phyloP scores from a whole-genome alignment of 2,797 vertebrate species.

The Crenichthys baileyi region DNA sequence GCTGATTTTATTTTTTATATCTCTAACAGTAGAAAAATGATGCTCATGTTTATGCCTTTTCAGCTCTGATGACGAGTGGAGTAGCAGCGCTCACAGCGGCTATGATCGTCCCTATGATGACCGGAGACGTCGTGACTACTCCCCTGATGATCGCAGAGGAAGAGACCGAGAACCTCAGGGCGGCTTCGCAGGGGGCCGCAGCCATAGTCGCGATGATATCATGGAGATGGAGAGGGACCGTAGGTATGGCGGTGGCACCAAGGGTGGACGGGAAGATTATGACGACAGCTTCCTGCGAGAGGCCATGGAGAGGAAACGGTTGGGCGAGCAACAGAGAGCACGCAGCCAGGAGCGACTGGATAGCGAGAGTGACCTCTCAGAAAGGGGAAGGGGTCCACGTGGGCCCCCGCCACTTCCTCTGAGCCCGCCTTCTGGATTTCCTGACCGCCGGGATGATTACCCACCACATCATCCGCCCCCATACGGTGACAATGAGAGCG shows the following conservation, averaged over 20 bases:
- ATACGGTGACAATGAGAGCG: slow-evolving; percentile 84
- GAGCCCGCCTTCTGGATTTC: slow-evolving; percentile 69
- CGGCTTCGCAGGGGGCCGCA: slow-evolving; percentile 75
- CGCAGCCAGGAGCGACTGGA: slow-evolving; percentile 81
- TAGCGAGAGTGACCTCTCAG: slow-evolving; percentile 72
- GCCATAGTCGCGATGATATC: slow-evolving; percentile 88
- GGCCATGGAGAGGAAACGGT: slow-evolving; percentile 85
- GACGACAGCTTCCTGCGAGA: slow-evolving; percentile 86
- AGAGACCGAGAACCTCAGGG: slow-evolving; percentile 51
- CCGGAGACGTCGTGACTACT: slow-evolving; percentile 72
- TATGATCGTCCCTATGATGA: slow-evolving; percentile 65
- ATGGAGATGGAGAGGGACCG: slow-evolving; percentile 77
- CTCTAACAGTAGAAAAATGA: too few relatives aligned
- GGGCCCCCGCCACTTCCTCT: slow-evolving; percentile 80
- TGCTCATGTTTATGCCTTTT: slow-evolving; percentile 10
- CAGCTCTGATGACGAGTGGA: slow-evolving; percentile 82
- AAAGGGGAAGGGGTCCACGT: slow-evolving; percentile 66
- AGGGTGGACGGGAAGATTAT: slow-evolving; percentile 70
- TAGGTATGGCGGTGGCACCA: slow-evolving; percentile 32
- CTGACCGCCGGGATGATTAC: slow-evolving; percentile 65
- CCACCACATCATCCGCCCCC: slow-evolving; percentile 62
- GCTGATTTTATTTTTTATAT: too few relatives aligned
- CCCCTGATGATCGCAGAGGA: slow-evolving; percentile 68
- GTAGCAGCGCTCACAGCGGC: slow-evolving; percentile 73
- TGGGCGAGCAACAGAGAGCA: slow-evolving; percentile 79